These are phyloP conservation scores for Clangula hyemalis DNA, from an alignment of 2,797 vertebrate genomes.

Conservation along the genomic window DNA sequence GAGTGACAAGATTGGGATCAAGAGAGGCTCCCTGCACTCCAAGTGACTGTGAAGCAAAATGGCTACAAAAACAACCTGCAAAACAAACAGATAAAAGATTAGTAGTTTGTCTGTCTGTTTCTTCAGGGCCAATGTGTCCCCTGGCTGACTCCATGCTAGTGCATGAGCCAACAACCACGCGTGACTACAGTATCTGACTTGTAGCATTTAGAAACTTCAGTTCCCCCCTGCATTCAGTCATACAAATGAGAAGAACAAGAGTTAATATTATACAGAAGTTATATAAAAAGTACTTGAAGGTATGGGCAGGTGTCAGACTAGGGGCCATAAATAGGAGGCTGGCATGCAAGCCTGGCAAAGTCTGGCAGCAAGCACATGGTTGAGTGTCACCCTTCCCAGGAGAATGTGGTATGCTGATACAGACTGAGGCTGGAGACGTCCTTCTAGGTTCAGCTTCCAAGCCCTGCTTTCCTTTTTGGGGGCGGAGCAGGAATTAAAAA, in stretches of 20 bases:
- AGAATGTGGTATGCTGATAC: not conserved
- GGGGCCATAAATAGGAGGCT: not conserved
- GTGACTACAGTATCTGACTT: not conserved
- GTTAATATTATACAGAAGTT: not conserved
- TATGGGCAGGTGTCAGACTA: not conserved
- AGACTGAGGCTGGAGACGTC: not conserved
- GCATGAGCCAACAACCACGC: not conserved
- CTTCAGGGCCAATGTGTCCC: not conserved
- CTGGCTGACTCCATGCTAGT: not conserved
- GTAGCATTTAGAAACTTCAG: not conserved
- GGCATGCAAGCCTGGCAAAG: not conserved
- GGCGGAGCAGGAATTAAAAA: not conserved
- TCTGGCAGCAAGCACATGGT: not conserved
- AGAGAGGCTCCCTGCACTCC: constrained; percentile 92
- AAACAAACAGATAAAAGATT: not conserved
- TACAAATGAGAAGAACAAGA: not conserved
- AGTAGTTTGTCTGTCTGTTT: not conserved
- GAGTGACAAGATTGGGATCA: constrained; percentile 96
- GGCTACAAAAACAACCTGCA: constrained; percentile 97
- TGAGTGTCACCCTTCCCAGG: not conserved
- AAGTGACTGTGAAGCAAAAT: constrained; percentile 97
- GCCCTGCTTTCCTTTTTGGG: not conserved
- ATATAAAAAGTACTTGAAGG: not conserved
- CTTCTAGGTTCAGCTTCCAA: not conserved
- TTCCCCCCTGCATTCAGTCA: accelerated